These are phyloP conservation scores for Aplysina aerophoba DNA, from an alignment of 37 sponge, comb jelly and placozoan genomes.

Conservation along the genomic window DNA sequence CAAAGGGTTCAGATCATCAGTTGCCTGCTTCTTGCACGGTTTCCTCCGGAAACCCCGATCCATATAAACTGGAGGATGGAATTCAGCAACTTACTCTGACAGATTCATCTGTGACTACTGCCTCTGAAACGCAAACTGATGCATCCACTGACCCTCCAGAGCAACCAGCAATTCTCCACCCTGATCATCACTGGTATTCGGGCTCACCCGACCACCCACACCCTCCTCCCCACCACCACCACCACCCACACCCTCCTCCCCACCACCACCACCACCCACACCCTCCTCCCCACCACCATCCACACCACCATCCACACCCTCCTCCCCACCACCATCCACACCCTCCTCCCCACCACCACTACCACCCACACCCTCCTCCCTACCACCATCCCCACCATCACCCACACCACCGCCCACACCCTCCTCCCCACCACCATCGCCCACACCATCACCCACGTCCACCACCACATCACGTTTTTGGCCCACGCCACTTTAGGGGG, in stretches of 20 bases:
- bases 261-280: not conserved
- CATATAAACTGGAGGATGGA: not conserved
- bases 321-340: not conserved
- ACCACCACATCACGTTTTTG: not conserved
- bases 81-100: not conserved
- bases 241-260: not conserved
- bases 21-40: too few species aligned
- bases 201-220: too few species aligned
- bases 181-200: too few species aligned
- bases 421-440: not conserved
- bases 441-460: slow-evolving; percentile 6
- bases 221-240: too few species aligned
- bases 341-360: not conserved
- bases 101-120: not conserved
- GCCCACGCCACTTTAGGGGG: not conserved
- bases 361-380: not conserved
- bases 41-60: too few species aligned
- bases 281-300: too few species aligned
- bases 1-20: too few species aligned
- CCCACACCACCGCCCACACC: not conserved
- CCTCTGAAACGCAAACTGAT: too few species aligned
- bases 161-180: too few species aligned
- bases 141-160: too few species aligned
- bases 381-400: not conserved
- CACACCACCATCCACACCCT: not conserved